Percentiles rank a stretch among this genome's conserved stretches.
Conservation (phyloP, 1,140 invertebrate genomes). For the Drosophila oshimai region DNA sequence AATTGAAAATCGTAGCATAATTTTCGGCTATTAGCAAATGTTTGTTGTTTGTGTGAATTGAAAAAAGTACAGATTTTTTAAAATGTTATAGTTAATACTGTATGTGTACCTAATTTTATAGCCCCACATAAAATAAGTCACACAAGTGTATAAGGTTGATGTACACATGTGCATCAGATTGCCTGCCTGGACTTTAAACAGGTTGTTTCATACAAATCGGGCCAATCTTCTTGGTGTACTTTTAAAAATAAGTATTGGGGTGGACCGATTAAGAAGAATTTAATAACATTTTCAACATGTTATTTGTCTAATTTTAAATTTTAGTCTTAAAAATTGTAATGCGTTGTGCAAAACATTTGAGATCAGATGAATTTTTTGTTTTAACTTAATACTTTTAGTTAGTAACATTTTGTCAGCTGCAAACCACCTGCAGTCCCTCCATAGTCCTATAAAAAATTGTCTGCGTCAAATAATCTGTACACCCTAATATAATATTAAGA, state of each 20-base stretch:
- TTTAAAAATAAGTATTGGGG: background rate
- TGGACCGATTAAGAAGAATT: background rate
- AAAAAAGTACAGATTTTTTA: constrained; percentile 40
- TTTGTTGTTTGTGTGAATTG: constrained; percentile 43
- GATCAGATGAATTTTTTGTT: too few species aligned
- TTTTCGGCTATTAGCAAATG: constrained; percentile 68
- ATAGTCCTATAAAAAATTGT: background rate
- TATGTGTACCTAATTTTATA: constrained; percentile 54
- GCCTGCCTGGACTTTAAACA: background rate
- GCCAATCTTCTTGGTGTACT: background rate
- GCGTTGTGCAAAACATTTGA: too few species aligned
- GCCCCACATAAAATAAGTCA: constrained; percentile 23
- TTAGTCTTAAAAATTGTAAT: background rate
- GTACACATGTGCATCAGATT: constrained; percentile 7
- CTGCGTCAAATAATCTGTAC: background rate
- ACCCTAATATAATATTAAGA: background rate
- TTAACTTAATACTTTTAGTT: too few species aligned
- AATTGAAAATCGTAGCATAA: constrained; percentile 56
- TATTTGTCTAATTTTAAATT: background rate
- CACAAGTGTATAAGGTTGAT: constrained; percentile 9
- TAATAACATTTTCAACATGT: background rate
- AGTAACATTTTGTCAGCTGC: too few species aligned
- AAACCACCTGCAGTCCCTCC: background rate
- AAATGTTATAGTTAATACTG: constrained; percentile 47
- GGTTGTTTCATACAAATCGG: background rate